Percentiles rank a stretch among this genome's conserved stretches.
phyloP scores from a whole-genome alignment of 1,140 invertebrate species.

The Caenorhabditis inopinata region DNA sequence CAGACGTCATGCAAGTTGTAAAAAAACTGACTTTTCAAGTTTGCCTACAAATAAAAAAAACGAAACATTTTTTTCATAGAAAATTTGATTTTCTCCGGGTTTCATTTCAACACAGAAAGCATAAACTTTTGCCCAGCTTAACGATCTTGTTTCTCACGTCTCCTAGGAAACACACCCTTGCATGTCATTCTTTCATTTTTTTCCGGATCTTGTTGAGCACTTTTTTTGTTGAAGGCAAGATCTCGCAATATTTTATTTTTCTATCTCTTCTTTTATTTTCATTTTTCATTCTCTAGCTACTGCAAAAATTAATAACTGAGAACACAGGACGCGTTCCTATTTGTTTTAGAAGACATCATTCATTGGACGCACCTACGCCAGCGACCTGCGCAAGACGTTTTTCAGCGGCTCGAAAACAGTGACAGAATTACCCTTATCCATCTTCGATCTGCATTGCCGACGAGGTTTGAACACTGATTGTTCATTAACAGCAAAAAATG shows the following conservation, averaged over 20 bases:
- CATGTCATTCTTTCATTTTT: too few species aligned
- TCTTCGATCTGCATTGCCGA: constrained; percentile 4
- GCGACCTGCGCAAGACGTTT: neutral
- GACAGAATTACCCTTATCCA: neutral
- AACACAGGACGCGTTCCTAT: constrained; percentile 9
- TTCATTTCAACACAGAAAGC: neutral
- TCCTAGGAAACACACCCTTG: neutral
- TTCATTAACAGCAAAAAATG: neutral
- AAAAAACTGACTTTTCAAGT: too few species aligned
- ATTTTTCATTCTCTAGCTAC: neutral
- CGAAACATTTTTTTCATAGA: too few species aligned
- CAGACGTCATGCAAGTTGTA: too few species aligned
- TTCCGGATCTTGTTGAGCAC: neutral
- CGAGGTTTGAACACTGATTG: neutral
- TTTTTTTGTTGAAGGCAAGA: too few species aligned
- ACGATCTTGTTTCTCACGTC: neutral
- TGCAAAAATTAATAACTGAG: too few species aligned
- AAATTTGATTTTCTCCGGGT: too few species aligned
- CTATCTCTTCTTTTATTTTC: neutral
- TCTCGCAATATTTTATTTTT: neutral
- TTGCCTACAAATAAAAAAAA: too few species aligned
- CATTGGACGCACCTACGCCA: neutral
- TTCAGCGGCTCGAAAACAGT: neutral
- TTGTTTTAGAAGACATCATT: constrained; percentile 7
- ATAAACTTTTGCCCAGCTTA: neutral